phyloP scores from a whole-genome alignment of 2,113 vertebrate species.

The Illadopsis cleaveri region DNA sequence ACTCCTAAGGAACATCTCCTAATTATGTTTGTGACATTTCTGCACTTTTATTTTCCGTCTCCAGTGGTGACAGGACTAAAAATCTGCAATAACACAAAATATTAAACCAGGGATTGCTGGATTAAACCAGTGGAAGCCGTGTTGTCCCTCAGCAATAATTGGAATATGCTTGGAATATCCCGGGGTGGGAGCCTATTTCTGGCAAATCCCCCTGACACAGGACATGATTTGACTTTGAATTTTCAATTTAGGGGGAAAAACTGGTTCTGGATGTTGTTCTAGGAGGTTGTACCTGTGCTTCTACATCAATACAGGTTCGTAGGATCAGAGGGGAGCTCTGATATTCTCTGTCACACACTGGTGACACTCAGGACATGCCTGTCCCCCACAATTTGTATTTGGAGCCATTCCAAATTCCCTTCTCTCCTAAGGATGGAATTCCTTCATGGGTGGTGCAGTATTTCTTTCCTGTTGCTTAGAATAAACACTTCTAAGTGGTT shows the following conservation, averaged over 20 bases:
- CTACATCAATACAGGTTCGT: rapidly evolving
- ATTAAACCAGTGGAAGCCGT: rapidly evolving
- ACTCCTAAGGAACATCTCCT: neutral
- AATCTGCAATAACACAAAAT: neutral
- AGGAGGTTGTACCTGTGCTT: neutral
- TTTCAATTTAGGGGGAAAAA: neutral
- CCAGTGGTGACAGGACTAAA: rapidly evolving
- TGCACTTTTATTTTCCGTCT: neutral
- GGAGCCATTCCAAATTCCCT: neutral
- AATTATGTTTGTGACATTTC: rapidly evolving
- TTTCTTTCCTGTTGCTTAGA: neutral
- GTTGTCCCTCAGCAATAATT: rapidly evolving
- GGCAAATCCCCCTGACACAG: neutral
- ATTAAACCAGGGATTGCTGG: rapidly evolving
- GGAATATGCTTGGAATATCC: neutral
- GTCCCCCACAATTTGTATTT: rapidly evolving
- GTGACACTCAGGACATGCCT: rapidly evolving
- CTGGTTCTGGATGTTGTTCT: neutral
- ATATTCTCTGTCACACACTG: neutral
- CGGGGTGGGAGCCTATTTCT: rapidly evolving
- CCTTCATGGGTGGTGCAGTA: neutral
- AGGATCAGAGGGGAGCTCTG: neutral
- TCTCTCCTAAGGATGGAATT: neutral
- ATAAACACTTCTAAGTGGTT: neutral
- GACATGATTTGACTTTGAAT: rapidly evolving